phyloP scores from a whole-genome alignment of 2,888 invertebrate genomes.

The Lysandra coridon region DNA sequence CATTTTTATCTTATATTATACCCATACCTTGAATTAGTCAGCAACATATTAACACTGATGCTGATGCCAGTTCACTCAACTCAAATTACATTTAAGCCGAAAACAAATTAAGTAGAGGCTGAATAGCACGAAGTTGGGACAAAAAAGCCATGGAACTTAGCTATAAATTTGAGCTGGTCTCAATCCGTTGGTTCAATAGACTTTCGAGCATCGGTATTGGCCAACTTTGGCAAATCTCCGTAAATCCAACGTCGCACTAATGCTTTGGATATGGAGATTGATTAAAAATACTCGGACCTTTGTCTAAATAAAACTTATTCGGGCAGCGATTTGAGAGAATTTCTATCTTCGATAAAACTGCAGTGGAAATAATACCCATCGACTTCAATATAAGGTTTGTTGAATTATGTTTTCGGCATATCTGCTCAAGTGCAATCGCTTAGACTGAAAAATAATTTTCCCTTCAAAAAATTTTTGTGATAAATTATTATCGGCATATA shows the following conservation, averaged over 20 bases:
- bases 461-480: too few species aligned
- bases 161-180: slow-evolving; percentile 50
- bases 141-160: slow-evolving; percentile 32
- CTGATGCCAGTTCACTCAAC: slow-evolving; percentile 3
- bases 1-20: background rate
- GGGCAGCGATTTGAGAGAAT: background rate
- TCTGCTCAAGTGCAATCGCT: too few species aligned
- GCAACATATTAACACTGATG: background rate
- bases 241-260: slow-evolving; percentile 34
- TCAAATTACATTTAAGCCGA: slow-evolving; percentile 27
- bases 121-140: slow-evolving; percentile 31
- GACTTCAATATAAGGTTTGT: too few species aligned
- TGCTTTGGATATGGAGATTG: slow-evolving; percentile 30
- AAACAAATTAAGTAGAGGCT: slow-evolving; percentile 29
- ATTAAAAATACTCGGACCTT: slow-evolving; percentile 1
- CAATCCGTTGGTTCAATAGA: slow-evolving; percentile 50
- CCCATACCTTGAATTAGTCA: background rate
- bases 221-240: slow-evolving; percentile 35
- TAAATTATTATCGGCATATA: too few species aligned
- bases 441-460: too few species aligned
- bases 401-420: too few species aligned
- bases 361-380: background rate
- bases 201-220: slow-evolving; percentile 43
- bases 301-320: background rate
- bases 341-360: background rate